phyloP scores from a whole-genome alignment of 2,888 invertebrate species.

The Rhogogaster chlorosoma region DNA sequence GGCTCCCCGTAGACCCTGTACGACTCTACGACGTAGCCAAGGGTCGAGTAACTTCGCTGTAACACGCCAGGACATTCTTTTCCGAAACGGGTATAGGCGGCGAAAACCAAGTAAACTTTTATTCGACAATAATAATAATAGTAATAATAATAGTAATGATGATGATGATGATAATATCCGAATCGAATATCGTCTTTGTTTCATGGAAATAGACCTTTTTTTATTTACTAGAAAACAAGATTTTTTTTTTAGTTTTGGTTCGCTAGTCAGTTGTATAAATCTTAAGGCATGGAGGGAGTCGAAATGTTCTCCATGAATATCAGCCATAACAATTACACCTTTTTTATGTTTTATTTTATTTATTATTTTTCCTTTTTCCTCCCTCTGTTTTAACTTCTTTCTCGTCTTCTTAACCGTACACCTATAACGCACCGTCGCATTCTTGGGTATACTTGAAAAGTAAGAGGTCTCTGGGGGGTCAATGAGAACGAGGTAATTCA shows the following conservation, averaged over 20 bases:
- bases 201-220: background rate
- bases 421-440: background rate
- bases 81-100: background rate
- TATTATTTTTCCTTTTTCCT: background rate
- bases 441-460: slow-evolving; percentile 19
- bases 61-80: slow-evolving; percentile 24
- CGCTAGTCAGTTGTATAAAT: background rate
- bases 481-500: slow-evolving; percentile 33
- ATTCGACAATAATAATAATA: background rate
- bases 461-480: slow-evolving; percentile 18
- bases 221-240: no score
- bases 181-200: background rate
- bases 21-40: background rate
- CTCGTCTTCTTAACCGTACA: background rate
- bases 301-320: background rate
- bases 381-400: background rate
- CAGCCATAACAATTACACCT: background rate
- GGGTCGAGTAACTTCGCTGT: background rate
- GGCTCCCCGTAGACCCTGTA: slow-evolving; percentile 23
- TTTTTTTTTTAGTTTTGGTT: background rate
- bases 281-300: background rate
- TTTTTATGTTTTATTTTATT: background rate
- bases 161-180: background rate
- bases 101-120: slow-evolving; percentile 3
- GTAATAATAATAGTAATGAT: background rate